Percentiles rank a stretch among this genome's conserved stretches.
Evolutionary conservation across 2,797 vertebrate genomes (phyloP).

Genomic region (Bradypodion pumilum): DNA sequence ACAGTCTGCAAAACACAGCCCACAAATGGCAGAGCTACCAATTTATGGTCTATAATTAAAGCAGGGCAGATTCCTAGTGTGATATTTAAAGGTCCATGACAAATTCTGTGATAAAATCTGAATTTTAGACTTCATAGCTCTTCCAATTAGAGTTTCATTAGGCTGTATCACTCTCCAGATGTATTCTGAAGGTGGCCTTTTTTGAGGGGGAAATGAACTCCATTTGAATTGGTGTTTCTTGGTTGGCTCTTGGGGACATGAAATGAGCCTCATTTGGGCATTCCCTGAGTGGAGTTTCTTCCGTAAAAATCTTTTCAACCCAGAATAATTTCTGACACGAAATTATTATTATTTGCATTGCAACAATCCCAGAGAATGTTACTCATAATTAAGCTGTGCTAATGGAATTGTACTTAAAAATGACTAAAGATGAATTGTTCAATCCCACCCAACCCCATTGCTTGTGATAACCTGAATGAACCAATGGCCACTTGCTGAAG

Average conservation of each 20-base stretch:
- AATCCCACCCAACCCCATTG: too few relatives aligned
- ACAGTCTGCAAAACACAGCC: conserved; percentile 63
- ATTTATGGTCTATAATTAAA: conserved; percentile 66
- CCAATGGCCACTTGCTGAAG: not conserved
- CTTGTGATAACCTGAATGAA: not conserved
- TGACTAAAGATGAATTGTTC: not conserved
- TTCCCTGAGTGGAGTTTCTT: too few relatives aligned
- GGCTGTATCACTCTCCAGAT: conserved; percentile 55
- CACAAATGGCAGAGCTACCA: conserved; percentile 54
- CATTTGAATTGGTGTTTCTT: conserved; percentile 54
- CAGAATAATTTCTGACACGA: too few relatives aligned
- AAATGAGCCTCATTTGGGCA: too few relatives aligned
- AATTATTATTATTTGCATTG: conserved; percentile 23
- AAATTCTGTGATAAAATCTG: conserved; percentile 62
- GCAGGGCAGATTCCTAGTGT: conserved; percentile 50
- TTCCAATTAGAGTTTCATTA: conserved; percentile 59
- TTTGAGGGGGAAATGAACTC: conserved; percentile 40
- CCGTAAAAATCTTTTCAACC: too few relatives aligned
- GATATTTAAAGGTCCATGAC: conserved; percentile 60
- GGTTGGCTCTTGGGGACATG: too few relatives aligned
- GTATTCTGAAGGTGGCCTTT: conserved; percentile 39
- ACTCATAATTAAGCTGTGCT: not conserved
- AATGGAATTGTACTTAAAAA: not conserved
- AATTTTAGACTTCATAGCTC: conserved; percentile 62
- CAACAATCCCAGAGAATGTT: not conserved